These are phyloP conservation scores for Erebia epiphron DNA, from an alignment of 2,888 invertebrate species.

Conservation along the genomic window DNA sequence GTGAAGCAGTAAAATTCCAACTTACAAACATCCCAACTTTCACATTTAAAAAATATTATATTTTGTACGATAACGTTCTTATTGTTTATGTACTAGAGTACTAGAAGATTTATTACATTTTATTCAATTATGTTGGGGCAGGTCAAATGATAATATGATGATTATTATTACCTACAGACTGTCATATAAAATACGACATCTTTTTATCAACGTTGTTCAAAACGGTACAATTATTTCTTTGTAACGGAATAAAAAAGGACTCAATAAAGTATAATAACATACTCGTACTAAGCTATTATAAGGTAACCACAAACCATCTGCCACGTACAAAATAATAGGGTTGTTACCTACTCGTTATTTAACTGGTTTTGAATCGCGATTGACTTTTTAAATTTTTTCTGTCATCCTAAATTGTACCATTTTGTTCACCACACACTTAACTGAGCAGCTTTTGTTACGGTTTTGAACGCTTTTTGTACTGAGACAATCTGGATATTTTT, in stretches of 20 bases:
- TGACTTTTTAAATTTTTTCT: background rate
- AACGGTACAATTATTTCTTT: background rate
- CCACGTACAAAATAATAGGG: background rate
- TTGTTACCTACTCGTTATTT: background rate
- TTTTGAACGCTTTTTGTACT: background rate
- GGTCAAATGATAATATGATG: too few relatives aligned
- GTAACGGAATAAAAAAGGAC: constrained; percentile 4
- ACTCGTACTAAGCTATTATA: background rate
- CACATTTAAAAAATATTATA: too few relatives aligned
- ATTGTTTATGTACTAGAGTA: too few relatives aligned
- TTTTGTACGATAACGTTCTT: too few relatives aligned
- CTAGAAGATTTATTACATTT: too few relatives aligned
- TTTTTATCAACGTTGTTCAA: background rate
- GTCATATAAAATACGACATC: background rate
- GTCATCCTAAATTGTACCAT: background rate
- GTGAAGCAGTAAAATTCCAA: too few relatives aligned
- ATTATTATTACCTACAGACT: background rate
- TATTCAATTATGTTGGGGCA: too few relatives aligned
- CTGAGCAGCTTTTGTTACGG: background rate
- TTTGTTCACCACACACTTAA: background rate
- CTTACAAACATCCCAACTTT: too few relatives aligned
- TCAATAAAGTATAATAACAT: background rate
- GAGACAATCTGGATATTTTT: too few relatives aligned
- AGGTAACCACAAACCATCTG: constrained; percentile 4
- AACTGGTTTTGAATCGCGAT: background rate